A percentile compares a stretch with the other conserved stretches of the same genome.
Conservation (phyloP, 2,797 vertebrate species). For the Champsocephalus esox region DNA sequence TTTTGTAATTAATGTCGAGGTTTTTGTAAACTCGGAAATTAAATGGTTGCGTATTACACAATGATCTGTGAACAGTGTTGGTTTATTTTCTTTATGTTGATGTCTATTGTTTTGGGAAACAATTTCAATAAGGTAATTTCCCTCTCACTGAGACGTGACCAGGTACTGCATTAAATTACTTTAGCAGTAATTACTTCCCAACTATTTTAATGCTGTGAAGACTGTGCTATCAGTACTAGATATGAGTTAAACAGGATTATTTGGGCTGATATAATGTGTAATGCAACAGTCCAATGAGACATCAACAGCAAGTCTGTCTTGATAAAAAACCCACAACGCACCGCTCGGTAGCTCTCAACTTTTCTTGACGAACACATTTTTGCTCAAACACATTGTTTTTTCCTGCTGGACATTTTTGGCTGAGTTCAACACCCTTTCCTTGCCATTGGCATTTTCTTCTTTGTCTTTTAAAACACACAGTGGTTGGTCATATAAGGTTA, state of each 20-base stretch:
- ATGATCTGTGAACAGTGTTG: too few relatives aligned
- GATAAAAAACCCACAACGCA: constrained; percentile 3
- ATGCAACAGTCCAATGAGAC: not conserved
- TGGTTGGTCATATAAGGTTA: not conserved
- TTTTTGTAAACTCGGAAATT: too few relatives aligned
- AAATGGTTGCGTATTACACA: too few relatives aligned
- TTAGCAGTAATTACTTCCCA: not conserved
- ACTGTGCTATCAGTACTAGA: not conserved
- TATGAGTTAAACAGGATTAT: not conserved
- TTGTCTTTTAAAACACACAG: constrained; percentile 25
- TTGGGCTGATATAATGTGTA: not conserved
- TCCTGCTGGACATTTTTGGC: constrained; percentile 65
- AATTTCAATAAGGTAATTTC: not conserved
- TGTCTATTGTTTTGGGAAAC: too few relatives aligned
- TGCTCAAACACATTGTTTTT: constrained; percentile 63
- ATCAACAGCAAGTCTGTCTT: not conserved
- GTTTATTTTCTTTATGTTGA: too few relatives aligned
- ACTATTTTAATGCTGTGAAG: not conserved
- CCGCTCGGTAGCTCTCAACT: not conserved
- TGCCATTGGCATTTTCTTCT: constrained; percentile 14
- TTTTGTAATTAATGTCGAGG: too few relatives aligned
- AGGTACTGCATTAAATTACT: not conserved
- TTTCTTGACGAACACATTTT: constrained; percentile 38
- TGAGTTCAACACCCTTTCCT: constrained; percentile 57
- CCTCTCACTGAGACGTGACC: not conserved